Evolutionary conservation across 1,140 invertebrate species (phyloP).

Genomic region (Andricus grossulariae): DNA sequence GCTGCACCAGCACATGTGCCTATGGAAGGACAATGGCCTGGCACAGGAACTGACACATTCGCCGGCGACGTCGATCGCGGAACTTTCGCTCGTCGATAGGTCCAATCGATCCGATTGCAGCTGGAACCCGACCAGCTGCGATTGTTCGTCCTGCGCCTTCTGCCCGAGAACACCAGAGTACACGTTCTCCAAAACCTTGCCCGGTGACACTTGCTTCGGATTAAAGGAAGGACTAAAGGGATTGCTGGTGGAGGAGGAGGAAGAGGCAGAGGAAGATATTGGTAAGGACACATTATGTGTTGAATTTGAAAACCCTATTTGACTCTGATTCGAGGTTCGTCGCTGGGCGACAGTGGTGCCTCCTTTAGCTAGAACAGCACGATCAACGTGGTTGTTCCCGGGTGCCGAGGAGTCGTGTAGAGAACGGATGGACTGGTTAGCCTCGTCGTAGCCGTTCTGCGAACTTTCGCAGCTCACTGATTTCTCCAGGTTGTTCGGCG

Average conservation of each 20-base stretch:
- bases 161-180: neutral
- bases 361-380: constrained; percentile 6
- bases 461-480: constrained; percentile 25
- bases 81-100: neutral
- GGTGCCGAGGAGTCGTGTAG: neutral
- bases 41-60: constrained; percentile 66
- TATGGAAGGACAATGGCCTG: constrained; percentile 75
- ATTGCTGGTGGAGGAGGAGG: constrained; percentile 23
- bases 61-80: neutral
- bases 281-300: constrained; percentile 21
- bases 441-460: constrained; percentile 11
- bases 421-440: constrained; percentile 26
- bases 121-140: constrained; percentile 43
- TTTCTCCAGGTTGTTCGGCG: constrained; percentile 14
- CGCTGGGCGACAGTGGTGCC: constrained; percentile 35
- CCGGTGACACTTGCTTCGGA: constrained; percentile 33
- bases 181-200: neutral
- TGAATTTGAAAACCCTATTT: constrained; percentile 32
- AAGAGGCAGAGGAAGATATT: constrained; percentile 23
- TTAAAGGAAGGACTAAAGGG: constrained; percentile 26
- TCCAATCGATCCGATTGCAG: constrained; percentile 37
- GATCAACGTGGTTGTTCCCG: constrained; percentile 16
- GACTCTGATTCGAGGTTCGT: constrained; percentile 37
- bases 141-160: constrained; percentile 36
- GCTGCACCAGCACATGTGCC: constrained; percentile 76